phyloP scores from a whole-genome alignment of 2,888 invertebrate species.

The Andrena bicolor region DNA sequence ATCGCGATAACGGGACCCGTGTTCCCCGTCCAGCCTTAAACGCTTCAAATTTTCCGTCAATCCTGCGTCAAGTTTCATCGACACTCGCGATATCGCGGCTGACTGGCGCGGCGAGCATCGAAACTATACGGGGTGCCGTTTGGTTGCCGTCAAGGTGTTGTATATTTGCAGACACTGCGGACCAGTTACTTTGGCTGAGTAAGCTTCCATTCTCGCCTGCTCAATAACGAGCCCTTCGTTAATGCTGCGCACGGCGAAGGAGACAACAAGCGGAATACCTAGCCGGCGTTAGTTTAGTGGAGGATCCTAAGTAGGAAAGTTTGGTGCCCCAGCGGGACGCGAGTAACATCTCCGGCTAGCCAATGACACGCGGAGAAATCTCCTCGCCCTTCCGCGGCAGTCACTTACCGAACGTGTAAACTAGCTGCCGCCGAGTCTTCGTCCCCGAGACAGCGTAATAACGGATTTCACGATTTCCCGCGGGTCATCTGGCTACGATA shows the following conservation, averaged over 20 bases:
- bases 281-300: not conserved
- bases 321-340: constrained; percentile 16
- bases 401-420: constrained; percentile 71
- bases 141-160: not conserved
- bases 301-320: constrained; percentile 10
- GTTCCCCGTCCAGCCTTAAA: constrained; percentile 1
- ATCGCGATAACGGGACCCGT: constrained; percentile 19
- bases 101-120: not conserved
- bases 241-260: not conserved
- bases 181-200: not conserved
- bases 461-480: constrained; percentile 70
- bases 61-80: not conserved
- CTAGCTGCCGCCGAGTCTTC: constrained; percentile 64
- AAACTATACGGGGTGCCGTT: too few species aligned
- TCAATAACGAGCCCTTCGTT: not conserved
- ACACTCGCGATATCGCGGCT: not conserved
- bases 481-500: constrained; percentile 59
- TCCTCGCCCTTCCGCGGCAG: constrained; percentile 17
- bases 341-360: not conserved
- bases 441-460: constrained; percentile 63
- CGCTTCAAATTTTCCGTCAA: constrained; percentile 16
- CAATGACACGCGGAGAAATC: constrained; percentile 26
- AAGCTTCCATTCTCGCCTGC: not conserved
- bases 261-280: not conserved
- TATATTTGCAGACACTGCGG: too few species aligned